Conservation (phyloP, 2,888 invertebrate species). For the Tenodera sinensis region DNA sequence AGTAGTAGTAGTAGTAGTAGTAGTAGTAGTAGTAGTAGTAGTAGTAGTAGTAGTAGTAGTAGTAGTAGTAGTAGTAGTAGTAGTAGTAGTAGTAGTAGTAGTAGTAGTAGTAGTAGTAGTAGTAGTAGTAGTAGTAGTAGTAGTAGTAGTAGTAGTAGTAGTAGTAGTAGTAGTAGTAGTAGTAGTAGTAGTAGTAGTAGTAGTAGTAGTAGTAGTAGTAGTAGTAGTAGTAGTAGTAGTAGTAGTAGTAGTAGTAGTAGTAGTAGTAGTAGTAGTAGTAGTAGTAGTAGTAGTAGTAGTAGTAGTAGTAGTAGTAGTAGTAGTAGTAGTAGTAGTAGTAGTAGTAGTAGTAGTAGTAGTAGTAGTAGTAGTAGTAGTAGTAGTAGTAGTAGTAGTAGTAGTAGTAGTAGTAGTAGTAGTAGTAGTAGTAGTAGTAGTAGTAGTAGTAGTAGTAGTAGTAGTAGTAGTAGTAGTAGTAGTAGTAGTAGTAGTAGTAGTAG, state of each 20-base stretch:
- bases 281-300: background rate
- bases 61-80: background rate
- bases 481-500: too few relatives aligned
- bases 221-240: background rate
- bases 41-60: background rate
- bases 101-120: background rate
- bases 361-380: background rate
- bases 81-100: background rate
- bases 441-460: background rate
- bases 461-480: too few relatives aligned
- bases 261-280: background rate
- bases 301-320: background rate
- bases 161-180: background rate
- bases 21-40: background rate
- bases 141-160: background rate
- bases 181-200: background rate
- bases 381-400: background rate
- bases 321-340: background rate
- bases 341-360: background rate
- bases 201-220: too few relatives aligned
- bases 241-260: background rate
- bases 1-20: background rate
- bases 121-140: background rate
- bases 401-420: background rate
- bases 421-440: background rate